Conservation (phyloP, 2,888 invertebrate species). For the Acheta domesticus region DNA sequence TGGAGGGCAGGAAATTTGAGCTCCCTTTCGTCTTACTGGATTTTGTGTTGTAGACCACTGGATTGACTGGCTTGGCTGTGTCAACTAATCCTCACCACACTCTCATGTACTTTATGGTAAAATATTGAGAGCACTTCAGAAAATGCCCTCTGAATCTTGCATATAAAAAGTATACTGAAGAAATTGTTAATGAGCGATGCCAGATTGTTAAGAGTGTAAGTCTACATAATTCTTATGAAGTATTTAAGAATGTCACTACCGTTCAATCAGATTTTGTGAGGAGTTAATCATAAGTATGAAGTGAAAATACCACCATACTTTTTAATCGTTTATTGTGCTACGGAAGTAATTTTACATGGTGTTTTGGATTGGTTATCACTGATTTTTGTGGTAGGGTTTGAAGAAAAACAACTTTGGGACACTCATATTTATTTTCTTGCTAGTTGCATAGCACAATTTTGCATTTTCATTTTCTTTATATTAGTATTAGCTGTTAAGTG, state of each 20-base stretch:
- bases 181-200: conserved; percentile 70
- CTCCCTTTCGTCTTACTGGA: too few species aligned
- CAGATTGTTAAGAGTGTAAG: conserved; percentile 66
- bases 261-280: background rate
- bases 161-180: conserved; percentile 86
- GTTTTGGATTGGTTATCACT: too few species aligned
- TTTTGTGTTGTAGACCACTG: conserved; percentile 64
- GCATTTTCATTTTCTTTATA: too few species aligned
- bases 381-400: too few species aligned
- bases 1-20: too few species aligned
- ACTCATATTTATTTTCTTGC: too few species aligned
- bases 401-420: too few species aligned
- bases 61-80: conserved; percentile 79
- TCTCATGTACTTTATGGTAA: conserved; percentile 77
- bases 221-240: conserved; percentile 18
- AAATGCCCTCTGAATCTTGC: conserved; percentile 81
- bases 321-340: background rate
- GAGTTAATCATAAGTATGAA: background rate
- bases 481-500: too few species aligned
- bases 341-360: too few species aligned
- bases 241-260: background rate
- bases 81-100: conserved; percentile 73
- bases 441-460: too few species aligned
- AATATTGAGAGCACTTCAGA: conserved; percentile 72
- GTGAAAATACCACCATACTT: too few species aligned